Conservation (phyloP, 2,113 vertebrate species). For the Bufo gargarizans region DNA sequence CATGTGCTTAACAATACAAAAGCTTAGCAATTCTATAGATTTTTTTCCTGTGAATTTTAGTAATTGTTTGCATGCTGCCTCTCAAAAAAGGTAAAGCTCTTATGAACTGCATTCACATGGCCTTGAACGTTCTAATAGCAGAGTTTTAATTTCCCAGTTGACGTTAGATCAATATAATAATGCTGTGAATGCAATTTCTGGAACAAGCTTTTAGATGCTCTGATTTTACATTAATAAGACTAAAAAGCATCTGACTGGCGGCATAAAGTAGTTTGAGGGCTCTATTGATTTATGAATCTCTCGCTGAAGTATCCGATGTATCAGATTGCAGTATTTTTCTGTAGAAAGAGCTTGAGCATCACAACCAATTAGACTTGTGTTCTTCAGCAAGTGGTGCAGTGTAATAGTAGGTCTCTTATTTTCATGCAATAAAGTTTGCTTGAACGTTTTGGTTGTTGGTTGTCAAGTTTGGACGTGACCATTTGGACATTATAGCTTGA, state of each 20-base stretch:
- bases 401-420: not conserved
- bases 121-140: conserved; percentile 37
- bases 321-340: conserved; percentile 23
- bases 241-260: conserved; percentile 50
- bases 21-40: not conserved
- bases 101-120: conserved; percentile 15
- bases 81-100: conserved; percentile 1
- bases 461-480: not conserved
- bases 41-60: conserved; percentile 7
- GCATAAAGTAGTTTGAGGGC: conserved; percentile 43
- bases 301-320: conserved; percentile 28
- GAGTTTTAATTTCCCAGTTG: conserved; percentile 54
- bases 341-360: conserved; percentile 29
- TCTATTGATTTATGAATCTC: conserved; percentile 49
- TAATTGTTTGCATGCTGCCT: conserved; percentile 17
- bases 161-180: conserved; percentile 52
- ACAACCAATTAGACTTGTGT: not conserved
- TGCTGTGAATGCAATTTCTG: conserved; percentile 49
- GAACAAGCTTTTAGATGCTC: conserved; percentile 49
- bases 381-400: not conserved
- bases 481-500: not conserved
- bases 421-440: not conserved
- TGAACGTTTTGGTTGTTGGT: not conserved
- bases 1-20: not conserved
- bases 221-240: conserved; percentile 54